Evolutionary conservation across 2,113 vertebrate genomes (phyloP), one percentile per base, ranked within the genome.

Genomic region (Gasterosteus aculeatus): DNA sequence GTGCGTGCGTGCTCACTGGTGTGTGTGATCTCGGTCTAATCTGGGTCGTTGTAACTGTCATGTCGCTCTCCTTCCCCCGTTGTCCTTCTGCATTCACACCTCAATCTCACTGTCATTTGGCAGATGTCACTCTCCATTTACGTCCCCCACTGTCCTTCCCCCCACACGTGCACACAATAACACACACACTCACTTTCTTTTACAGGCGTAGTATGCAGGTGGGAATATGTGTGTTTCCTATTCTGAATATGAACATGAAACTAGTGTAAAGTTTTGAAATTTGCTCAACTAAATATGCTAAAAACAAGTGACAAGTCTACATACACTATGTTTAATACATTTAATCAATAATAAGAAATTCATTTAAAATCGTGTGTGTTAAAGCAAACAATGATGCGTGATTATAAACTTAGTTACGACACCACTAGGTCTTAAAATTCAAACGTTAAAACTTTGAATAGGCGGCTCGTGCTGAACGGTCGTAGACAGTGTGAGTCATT

Each of bases 11-110:
- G 22, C 10, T 22, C 3, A 22, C n/a, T 10, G 61, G 64, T n/a
- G 65, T 70, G 56, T 51, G 54, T 33, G 65, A 84, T 84, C 51
- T 63, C 90, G 85, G 91, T 96, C 93, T 97, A 96, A 97, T 96
- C 92, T 94, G 93, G 92, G 92, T 89, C 83, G 92, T 92, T 96
- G 95, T 95, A 95, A 92, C 94, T 96, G 96, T 97, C 96, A 96
- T 95, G 95, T 95, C 94, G 93, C 84, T 91, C 92, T 94, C 93
- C 93, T 94, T 95, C 91, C 91, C 93, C 94, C 93, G 93, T 89
- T 93, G 93, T 95, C 95, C 91, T 90, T 89, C 89, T 91, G 91
- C 89, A 90, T 94, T 93, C 92, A 89, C 92, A 92, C 88, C 92
- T 95, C 94, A 93, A 89, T 94, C 95, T 94, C 93, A 93, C 94